Evolutionary conservation across 1,140 invertebrate species (phyloP), one percentile per base, ranked within the genome.

Genomic region (Hestina assimilis): DNA sequence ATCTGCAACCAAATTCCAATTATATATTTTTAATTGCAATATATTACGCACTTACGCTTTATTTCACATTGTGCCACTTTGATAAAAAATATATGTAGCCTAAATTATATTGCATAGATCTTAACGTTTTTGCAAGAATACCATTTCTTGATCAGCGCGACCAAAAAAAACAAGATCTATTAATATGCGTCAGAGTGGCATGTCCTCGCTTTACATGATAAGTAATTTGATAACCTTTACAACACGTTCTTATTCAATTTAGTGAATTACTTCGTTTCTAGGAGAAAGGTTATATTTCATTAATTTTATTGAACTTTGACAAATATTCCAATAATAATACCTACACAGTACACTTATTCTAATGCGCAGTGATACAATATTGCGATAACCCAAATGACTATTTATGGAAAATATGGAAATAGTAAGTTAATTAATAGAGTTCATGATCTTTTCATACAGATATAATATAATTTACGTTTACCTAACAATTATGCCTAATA

Each of bases 181-280:
- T 63, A 70, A 60, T 63, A 66, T 59, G 54, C 70, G 60, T 60
- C 69, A 47, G 52, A 72, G 53, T 67, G 66, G 58, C 66, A 67
- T 69, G 79, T 80, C 79, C 79, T 83, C 77, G 79, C 62, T 67
- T 68, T 65, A 46, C 51, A 63, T 70, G 78, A 81, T 81, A 81
- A 79, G 70, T 72, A 42, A 35, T 35, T 35, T 35, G 31, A 35
- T 35, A 35, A 35, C 14, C 31, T 35, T 28, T 28, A 15, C 14
- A 14, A 46, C 40, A 38, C 42, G 50, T 48, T n/a, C n/a, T n/a
- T 26, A 19, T 23, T 9, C 23, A 47, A 57, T 57, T 60, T 51
- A 23, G 40, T 29, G 48, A 56, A 35, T 52, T 12, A 58, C 43
- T 23, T 48, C 21, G 46, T 48, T 35, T 48, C 46, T 5, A 35